These are phyloP conservation scores for Drosophila pseudoananassae DNA, from an alignment of 1,140 invertebrate species.

Conservation along the genomic window DNA sequence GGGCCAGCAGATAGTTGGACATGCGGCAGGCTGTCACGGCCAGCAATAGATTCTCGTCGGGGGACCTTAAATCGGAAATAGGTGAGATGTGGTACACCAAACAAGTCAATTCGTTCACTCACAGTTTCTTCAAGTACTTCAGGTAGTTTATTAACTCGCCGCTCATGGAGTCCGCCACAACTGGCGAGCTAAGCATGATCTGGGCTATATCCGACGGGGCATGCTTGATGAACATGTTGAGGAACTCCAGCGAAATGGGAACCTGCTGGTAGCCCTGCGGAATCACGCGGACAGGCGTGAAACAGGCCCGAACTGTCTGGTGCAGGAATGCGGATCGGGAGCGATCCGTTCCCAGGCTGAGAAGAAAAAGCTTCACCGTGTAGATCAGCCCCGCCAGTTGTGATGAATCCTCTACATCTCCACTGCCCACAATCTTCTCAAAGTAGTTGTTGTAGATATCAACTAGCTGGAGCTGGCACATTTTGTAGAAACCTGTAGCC, in stretches of 20 bases:
- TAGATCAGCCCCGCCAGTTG: constrained; percentile 74
- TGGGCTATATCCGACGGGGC: constrained; percentile 66
- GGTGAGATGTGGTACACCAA: background rate
- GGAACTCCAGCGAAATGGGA: constrained; percentile 72
- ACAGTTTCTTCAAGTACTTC: constrained; percentile 69
- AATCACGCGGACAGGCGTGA: constrained; percentile 63
- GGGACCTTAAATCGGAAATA: constrained; percentile 35
- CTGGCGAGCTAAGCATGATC: constrained; percentile 74
- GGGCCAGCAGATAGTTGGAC: constrained; percentile 78
- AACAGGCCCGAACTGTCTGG: constrained; percentile 68
- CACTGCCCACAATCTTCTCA: constrained; percentile 29
- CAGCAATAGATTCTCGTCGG: constrained; percentile 70
- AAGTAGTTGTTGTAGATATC: constrained; percentile 80
- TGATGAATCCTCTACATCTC: constrained; percentile 31
- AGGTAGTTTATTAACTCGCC: constrained; percentile 78
- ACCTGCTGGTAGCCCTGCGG: constrained; percentile 75
- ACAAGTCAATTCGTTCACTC: constrained; percentile 18
- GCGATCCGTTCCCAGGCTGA: constrained; percentile 72
- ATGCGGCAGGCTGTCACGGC: constrained; percentile 79
- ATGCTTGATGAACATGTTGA: constrained; percentile 80
- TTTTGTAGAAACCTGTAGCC: constrained; percentile 80
- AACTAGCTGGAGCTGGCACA: constrained; percentile 75
- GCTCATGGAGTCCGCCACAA: constrained; percentile 79
- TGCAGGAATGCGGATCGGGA: constrained; percentile 68
- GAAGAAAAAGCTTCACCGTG: constrained; percentile 72